Conservation (phyloP, 2,888 invertebrate genomes). For the Euclidia mi region DNA sequence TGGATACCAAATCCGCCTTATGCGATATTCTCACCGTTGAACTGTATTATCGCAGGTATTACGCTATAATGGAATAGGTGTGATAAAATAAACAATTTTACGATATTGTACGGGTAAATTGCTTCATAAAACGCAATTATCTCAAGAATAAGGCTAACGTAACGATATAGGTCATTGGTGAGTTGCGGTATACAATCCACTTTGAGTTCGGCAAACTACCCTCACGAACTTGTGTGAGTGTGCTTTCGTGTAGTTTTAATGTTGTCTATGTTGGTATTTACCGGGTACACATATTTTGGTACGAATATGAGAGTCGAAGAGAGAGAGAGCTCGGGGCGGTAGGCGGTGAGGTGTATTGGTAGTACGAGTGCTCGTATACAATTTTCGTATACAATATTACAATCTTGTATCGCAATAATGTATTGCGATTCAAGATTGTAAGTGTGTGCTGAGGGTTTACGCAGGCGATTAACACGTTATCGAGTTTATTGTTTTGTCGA, state of each 20-base stretch:
- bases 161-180: conserved; percentile 53
- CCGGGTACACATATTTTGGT: neutral
- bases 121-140: conserved; percentile 85
- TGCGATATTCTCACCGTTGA: conserved; percentile 52
- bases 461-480: conserved; percentile 13
- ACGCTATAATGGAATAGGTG: conserved; percentile 75
- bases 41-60: conserved; percentile 70
- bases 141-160: conserved; percentile 71
- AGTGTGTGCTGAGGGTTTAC: conserved; percentile 3
- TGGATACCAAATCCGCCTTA: conserved; percentile 30
- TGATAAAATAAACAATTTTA: conserved; percentile 84
- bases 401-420: conserved; percentile 2
- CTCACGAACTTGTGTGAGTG: conserved; percentile 3
- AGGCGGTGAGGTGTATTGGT: conserved; percentile 1
- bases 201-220: conserved; percentile 29
- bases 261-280: conserved; percentile 7
- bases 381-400: too few relatives aligned
- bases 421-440: conserved; percentile 3
- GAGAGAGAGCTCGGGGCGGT: conserved; percentile 2
- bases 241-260: conserved; percentile 4
- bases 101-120: conserved; percentile 80
- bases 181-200: conserved; percentile 39
- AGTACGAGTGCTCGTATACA: conserved; percentile 1
- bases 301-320: neutral
- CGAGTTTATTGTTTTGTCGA: conserved; percentile 17